These are phyloP conservation scores for Drosophila lacertosa DNA, from an alignment of 1,140 invertebrate genomes.

Conservation along the genomic window DNA sequence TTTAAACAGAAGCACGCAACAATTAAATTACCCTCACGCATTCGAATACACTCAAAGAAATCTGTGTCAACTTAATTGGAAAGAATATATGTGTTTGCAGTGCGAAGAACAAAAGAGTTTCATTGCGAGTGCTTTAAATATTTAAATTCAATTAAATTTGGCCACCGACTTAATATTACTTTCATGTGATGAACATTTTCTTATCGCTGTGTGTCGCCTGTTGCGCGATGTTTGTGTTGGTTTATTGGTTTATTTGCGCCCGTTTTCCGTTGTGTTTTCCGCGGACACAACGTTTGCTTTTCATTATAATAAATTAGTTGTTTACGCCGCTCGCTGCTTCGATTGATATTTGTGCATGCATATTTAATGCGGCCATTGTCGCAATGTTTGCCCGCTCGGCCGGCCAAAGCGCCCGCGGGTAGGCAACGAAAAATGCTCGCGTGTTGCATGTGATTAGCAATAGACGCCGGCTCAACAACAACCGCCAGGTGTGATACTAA, in stretches of 20 bases:
- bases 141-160: background rate
- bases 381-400: slow-evolving; percentile 40
- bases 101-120: too few species aligned
- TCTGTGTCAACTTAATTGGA: too few species aligned
- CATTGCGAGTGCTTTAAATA: background rate
- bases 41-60: too few species aligned
- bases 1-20: too few species aligned
- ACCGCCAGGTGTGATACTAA: slow-evolving; percentile 49
- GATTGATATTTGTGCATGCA: slow-evolving; percentile 54
- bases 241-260: slow-evolving; percentile 10
- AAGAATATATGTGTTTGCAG: too few species aligned
- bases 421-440: slow-evolving; percentile 27
- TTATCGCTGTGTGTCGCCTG: background rate
- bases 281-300: slow-evolving; percentile 51
- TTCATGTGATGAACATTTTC: background rate
- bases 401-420: background rate
- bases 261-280: slow-evolving; percentile 22
- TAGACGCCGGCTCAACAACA: slow-evolving; percentile 26
- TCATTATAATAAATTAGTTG: slow-evolving; percentile 73
- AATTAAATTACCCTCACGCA: too few species aligned
- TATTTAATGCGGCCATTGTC: slow-evolving; percentile 44
- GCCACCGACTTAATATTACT: background rate
- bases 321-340: slow-evolving; percentile 29
- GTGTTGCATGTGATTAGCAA: slow-evolving; percentile 67
- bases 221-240: slow-evolving; percentile 8